These are phyloP conservation scores for Leucoma salicis DNA, from an alignment of 2,888 invertebrate genomes.

Conservation along the genomic window DNA sequence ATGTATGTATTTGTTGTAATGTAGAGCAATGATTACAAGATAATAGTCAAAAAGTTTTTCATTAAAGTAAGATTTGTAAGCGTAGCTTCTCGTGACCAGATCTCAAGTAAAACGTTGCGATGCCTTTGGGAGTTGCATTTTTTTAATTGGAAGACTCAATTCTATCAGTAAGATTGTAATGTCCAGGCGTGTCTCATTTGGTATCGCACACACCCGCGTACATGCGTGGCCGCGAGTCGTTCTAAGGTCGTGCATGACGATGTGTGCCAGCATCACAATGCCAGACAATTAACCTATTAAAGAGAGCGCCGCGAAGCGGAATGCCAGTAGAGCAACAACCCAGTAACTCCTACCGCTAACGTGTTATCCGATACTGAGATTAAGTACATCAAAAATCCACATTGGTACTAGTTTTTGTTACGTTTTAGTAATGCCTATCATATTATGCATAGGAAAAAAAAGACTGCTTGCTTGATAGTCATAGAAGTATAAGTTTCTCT, in stretches of 20 bases:
- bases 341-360: conserved; percentile 54
- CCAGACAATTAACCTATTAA: conserved; percentile 80
- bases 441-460: too few relatives aligned
- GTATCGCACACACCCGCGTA: conserved; percentile 66
- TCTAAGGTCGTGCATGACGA: conserved; percentile 75
- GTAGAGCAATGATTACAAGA: too few relatives aligned
- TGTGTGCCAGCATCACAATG: conserved; percentile 79
- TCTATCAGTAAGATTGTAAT: conserved; percentile 34
- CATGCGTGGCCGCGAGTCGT: conserved; percentile 72
- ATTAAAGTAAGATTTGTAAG: too few relatives aligned
- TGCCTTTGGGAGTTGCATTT: too few relatives aligned
- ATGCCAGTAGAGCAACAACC: conserved; percentile 67
- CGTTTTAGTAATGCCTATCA: too few relatives aligned
- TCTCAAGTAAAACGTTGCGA: too few relatives aligned
- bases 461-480: too few relatives aligned
- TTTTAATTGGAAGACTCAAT: too few relatives aligned
- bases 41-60: too few relatives aligned
- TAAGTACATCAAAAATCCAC: conserved; percentile 10
- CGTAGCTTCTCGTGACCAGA: too few relatives aligned
- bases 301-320: conserved; percentile 64
- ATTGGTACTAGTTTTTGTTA: not conserved
- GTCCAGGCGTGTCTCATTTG: conserved; percentile 53
- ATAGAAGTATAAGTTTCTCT: not conserved
- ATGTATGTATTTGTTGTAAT: too few relatives aligned
- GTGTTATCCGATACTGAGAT: conserved; percentile 46